Evolutionary conservation across 2,888 invertebrate genomes (phyloP).

Genomic region (Bibio marci): DNA sequence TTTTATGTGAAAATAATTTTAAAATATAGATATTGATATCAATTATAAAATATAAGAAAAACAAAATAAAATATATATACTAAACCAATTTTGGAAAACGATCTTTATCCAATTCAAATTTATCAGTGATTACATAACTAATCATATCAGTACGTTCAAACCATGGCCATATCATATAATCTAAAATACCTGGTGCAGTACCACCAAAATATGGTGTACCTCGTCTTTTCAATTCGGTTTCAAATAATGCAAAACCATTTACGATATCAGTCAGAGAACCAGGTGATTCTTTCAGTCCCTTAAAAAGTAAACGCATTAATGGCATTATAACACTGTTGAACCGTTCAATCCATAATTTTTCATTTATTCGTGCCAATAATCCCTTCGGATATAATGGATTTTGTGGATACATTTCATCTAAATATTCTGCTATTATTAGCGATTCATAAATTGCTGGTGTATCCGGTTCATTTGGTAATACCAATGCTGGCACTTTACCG

Average conservation of each 20-base stretch:
- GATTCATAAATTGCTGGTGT: conserved; percentile 54
- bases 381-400: conserved; percentile 45
- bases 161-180: conserved; percentile 79
- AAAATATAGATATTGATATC: not conserved
- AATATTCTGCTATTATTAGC: conserved; percentile 56
- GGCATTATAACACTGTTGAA: conserved; percentile 18
- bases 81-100: conserved; percentile 49
- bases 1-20: too few species aligned
- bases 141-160: conserved; percentile 42
- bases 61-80: not conserved
- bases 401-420: conserved; percentile 63
- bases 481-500: conserved; percentile 60
- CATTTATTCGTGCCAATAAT: conserved; percentile 31
- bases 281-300: not conserved
- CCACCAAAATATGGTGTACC: conserved; percentile 50
- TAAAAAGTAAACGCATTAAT: conserved; percentile 28
- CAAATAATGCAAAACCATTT: conserved; percentile 25
- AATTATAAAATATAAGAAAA: not conserved
- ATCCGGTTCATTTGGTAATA: conserved; percentile 44
- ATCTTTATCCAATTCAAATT: conserved; percentile 44
- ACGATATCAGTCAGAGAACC: too few species aligned
- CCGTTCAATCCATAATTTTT: conserved; percentile 26
- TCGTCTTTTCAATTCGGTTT: conserved; percentile 44
- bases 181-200: conserved; percentile 54
- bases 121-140: conserved; percentile 38